A percentile compares a stretch with the other conserved stretches of the same genome.
phyloP scores from a whole-genome alignment of 2,888 invertebrate species.

The Trachelus stipa region DNA sequence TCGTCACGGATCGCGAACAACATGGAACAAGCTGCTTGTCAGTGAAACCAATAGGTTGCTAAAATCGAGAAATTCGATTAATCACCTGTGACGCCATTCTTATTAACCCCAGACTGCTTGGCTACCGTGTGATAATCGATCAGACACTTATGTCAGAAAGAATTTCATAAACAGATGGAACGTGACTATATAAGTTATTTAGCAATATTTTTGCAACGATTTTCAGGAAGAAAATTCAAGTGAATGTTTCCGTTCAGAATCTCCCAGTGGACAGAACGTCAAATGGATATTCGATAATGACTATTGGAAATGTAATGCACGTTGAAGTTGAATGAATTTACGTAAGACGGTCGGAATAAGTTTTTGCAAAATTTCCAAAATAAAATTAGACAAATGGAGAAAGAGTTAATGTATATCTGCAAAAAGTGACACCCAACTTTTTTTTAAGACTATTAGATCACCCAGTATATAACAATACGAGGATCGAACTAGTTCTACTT shows the following conservation, averaged over 20 bases:
- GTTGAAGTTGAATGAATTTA: background rate
- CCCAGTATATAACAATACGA: background rate
- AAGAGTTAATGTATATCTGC: background rate
- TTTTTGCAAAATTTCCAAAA: background rate
- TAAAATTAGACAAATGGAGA: background rate
- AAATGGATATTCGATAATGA: background rate
- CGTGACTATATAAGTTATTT: background rate
- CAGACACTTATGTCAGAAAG: background rate
- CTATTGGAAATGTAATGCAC: background rate
- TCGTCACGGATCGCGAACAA: background rate
- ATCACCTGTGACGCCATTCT: background rate
- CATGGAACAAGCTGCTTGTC: background rate
- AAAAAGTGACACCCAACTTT: background rate
- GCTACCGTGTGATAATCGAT: background rate
- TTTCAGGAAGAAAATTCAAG: background rate
- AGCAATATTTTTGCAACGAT: background rate
- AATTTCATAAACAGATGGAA: background rate
- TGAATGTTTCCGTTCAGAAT: background rate
- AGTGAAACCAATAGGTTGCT: background rate
- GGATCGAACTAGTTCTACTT: background rate
- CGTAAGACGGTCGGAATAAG: background rate
- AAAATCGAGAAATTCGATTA: background rate
- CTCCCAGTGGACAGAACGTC: background rate
- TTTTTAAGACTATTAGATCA: background rate
- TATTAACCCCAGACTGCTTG: background rate